Evolutionary conservation across 2,797 vertebrate species (phyloP).

Genomic region (Natrix natrix): DNA sequence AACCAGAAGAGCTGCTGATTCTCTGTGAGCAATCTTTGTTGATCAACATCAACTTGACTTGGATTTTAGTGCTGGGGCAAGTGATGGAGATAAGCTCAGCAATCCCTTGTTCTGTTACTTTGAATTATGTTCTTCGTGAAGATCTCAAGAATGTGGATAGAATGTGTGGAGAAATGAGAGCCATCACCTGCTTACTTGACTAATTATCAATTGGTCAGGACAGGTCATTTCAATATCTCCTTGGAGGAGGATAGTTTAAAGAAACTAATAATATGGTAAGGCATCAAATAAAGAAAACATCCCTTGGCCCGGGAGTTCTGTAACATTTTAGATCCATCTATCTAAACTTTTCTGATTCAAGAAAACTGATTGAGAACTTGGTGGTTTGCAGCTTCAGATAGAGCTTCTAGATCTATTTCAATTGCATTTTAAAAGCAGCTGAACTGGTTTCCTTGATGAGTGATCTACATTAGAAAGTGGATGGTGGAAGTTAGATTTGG

Average conservation of each 20-base stretch:
- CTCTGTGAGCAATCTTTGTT: not conserved
- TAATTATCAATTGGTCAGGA: not conserved
- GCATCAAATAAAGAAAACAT: not conserved
- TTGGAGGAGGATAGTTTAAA: not conserved
- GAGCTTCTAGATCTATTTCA: not conserved
- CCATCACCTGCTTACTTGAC: not conserved
- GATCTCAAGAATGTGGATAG: not conserved
- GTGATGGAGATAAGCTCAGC: not conserved
- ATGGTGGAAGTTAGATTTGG: not conserved
- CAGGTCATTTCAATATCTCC: no score
- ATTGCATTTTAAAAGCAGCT: not conserved
- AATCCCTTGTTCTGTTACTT: not conserved
- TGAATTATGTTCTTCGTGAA: not conserved
- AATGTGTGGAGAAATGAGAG: not conserved
- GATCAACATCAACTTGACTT: not conserved
- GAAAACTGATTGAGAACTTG: not conserved
- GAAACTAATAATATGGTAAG: not conserved
- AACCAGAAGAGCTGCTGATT: not conserved
- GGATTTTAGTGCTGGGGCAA: not conserved
- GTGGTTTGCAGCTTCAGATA: not conserved
- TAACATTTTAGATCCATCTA: not conserved
- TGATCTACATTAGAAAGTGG: not conserved
- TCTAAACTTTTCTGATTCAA: not conserved
- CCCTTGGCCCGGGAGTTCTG: not conserved
- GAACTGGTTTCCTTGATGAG: not conserved